Evolutionary conservation across 2,888 invertebrate genomes (phyloP).

Genomic region (Pachycephus smyrnensis): DNA sequence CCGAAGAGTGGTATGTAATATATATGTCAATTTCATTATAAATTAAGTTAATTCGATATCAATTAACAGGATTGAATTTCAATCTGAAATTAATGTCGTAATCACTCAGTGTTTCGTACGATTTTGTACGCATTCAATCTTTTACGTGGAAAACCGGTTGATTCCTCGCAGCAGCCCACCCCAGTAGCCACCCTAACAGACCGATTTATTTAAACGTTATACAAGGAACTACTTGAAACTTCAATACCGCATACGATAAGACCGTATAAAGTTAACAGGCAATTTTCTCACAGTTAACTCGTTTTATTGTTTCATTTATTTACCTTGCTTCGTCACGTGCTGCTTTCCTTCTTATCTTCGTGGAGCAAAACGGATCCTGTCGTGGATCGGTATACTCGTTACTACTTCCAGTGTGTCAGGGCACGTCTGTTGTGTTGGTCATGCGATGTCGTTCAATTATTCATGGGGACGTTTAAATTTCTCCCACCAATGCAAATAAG

Average conservation of each 20-base stretch:
- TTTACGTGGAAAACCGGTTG: background rate
- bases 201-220: background rate
- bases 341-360: background rate
- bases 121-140: background rate
- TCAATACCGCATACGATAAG: background rate
- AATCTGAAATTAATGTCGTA: background rate
- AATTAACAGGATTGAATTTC: background rate
- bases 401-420: background rate
- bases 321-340: background rate
- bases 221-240: background rate
- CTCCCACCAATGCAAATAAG: conserved; percentile 25
- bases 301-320: background rate
- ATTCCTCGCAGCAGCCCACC: background rate
- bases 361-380: background rate
- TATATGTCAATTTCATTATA: background rate
- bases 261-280: background rate
- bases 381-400: background rate
- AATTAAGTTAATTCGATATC: background rate
- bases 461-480: conserved; percentile 23
- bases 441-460: conserved; percentile 29
- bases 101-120: too few relatives aligned
- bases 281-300: background rate
- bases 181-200: background rate
- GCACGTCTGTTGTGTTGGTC: background rate
- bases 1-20: background rate